Evolutionary conservation across 2,113 vertebrate species (phyloP), one percentile per base, ranked within the genome.

Genomic region (Zosterops lateralis): DNA sequence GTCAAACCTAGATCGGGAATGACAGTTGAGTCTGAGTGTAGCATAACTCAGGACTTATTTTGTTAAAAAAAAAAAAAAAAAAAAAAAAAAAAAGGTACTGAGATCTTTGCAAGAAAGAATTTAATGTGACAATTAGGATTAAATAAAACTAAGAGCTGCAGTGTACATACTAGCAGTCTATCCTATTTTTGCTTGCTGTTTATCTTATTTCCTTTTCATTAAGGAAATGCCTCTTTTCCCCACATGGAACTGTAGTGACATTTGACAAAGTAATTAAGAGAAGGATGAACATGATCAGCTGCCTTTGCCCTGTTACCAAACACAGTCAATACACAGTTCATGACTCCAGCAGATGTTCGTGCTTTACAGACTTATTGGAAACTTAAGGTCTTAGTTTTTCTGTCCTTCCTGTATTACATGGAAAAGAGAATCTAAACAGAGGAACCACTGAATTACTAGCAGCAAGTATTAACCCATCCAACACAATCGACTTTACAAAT

Each of bases 191-290:
- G 24, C 40, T 66, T 75, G 45, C 54, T 85, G 67, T 83, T 94
- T 91, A 91, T 87, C 48, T 85, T 91, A 73, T 10, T 96, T 89
- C 84, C 66, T 87, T 61, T 54, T 82, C 62, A 91, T 89, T 88
- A 93, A 89, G 82, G 91, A 96, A 95, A 87, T 89, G 47, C 38
- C 77, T 79, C 74, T 83, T 91, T 89, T 87, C 71, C 82, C 48
- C 85, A 72, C 50, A 62, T n/a, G 38, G 67, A 76, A 73, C 32
- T 62, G 17, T 12, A 77, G 66, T n/a, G 84, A 95, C 94, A 92
- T 92, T 91, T 95, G 93, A 95, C 91, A 93, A 93, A 91, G 54
- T 83, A 95, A 96, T 97, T 97, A 95, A 92, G 57, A 87, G 61
- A 65, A 93, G 74, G 44, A 87, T 1, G 5, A 73, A 62, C 62